phyloP scores from a whole-genome alignment of 2,113 vertebrate species.

The Taurulus bubalis region DNA sequence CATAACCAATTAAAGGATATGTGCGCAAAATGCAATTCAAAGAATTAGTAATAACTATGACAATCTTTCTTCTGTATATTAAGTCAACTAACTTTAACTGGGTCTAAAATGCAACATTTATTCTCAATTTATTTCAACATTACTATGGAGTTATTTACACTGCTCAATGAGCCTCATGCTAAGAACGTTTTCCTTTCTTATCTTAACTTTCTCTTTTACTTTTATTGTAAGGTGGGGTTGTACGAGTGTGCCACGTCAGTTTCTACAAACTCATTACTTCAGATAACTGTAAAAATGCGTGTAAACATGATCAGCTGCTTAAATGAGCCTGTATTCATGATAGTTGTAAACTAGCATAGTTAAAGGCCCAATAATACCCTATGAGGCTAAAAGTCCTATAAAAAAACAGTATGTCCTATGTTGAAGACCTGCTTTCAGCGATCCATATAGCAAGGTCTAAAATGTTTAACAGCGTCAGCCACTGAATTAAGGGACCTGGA shows the following conservation, averaged over 20 bases:
- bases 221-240: neutral
- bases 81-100: neutral
- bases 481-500: constrained; percentile 1
- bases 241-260: neutral
- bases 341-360: neutral
- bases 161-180: neutral
- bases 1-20: neutral
- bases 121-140: neutral
- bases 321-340: neutral
- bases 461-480: neutral
- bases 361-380: neutral
- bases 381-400: neutral
- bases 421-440: neutral
- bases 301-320: neutral
- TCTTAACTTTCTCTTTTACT: neutral
- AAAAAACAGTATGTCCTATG: neutral
- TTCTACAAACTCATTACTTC: neutral
- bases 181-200: neutral
- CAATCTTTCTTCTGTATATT: neutral
- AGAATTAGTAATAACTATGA: neutral
- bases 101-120: neutral
- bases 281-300: neutral
- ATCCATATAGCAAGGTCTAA: neutral
- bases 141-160: neutral
- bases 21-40: neutral